phyloP scores from a whole-genome alignment of 2,888 invertebrate species.

The Malthinus flaveolus region DNA sequence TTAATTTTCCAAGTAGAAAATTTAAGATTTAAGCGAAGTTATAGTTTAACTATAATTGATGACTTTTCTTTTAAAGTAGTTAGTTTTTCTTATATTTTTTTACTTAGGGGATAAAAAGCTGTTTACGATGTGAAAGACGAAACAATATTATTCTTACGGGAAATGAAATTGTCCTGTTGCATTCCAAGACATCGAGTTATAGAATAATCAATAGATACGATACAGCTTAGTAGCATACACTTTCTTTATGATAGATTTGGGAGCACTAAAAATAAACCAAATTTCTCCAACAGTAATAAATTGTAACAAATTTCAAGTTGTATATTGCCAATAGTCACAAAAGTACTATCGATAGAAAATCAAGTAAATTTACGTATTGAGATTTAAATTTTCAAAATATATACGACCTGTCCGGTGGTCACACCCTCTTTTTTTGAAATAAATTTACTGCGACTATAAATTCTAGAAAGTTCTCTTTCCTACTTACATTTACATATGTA shows the following conservation, averaged over 20 bases:
- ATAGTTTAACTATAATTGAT: constrained; percentile 1
- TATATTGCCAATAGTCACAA: constrained; percentile 10
- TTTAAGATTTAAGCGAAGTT: too few species aligned
- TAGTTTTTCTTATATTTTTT: constrained; percentile 4
- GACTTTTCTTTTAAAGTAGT: constrained; percentile 2
- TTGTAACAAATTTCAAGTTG: constrained; percentile 12
- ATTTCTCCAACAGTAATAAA: constrained; percentile 14
- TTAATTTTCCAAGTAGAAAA: too few species aligned
- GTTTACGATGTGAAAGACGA: constrained; percentile 23
- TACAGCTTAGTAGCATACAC: constrained; percentile 14
- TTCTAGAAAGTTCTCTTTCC: constrained; percentile 25
- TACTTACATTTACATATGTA: constrained; percentile 27
- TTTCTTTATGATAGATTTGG: constrained; percentile 19
- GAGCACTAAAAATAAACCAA: constrained; percentile 19
- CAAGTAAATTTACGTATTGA: constrained; percentile 12
- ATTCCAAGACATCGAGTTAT: constrained; percentile 21
- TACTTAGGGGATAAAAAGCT: constrained; percentile 20
- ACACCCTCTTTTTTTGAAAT: constrained; percentile 24
- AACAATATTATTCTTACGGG: constrained; percentile 26
- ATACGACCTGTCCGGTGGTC: constrained; percentile 23
- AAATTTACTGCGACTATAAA: constrained; percentile 25
- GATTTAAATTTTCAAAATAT: constrained; percentile 23
- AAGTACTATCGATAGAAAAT: constrained; percentile 7
- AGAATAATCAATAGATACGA: constrained; percentile 19
- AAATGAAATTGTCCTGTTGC: constrained; percentile 29